These are phyloP conservation scores for Synaphobranchus kaupii DNA, from an alignment of 2,797 vertebrate genomes.

Conservation along the genomic window DNA sequence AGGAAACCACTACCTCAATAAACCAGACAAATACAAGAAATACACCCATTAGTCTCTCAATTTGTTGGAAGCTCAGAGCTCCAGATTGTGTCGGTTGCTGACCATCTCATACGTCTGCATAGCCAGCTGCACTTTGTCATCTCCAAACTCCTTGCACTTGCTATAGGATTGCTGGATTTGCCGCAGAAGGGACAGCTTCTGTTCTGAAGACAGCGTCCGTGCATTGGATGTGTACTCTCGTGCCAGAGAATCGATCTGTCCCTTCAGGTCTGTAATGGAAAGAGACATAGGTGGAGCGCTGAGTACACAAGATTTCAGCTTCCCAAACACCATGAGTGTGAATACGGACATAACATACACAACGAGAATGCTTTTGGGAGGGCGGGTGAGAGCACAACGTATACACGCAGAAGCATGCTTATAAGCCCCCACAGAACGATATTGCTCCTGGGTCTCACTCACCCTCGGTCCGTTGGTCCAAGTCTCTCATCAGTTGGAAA, in stretches of 20 bases:
- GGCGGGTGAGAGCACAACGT: not conserved
- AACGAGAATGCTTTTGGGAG: not conserved
- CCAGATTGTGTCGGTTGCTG: slow-evolving; percentile 49
- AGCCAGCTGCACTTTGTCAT: slow-evolving; percentile 97
- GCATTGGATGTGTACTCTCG: slow-evolving; percentile 93
- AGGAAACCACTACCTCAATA: not conserved
- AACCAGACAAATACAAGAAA: not conserved
- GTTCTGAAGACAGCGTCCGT: slow-evolving; percentile 86
- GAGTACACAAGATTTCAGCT: not conserved
- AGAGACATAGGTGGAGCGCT: not conserved
- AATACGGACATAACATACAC: not conserved
- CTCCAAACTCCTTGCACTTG: slow-evolving; percentile 97
- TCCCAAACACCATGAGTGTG: not conserved
- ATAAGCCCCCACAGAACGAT: not conserved
- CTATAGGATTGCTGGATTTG: slow-evolving; percentile 95
- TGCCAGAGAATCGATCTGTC: slow-evolving; percentile 91
- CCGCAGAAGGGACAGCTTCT: slow-evolving; percentile 90
- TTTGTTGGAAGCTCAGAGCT: not conserved
- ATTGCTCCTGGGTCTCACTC: slow-evolving; percentile 38
- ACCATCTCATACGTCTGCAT: slow-evolving; percentile 99
- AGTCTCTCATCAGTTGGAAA: slow-evolving; percentile 96
- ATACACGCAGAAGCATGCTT: not conserved
- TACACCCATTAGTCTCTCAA: not conserved
- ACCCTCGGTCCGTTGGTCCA: slow-evolving; percentile 98
- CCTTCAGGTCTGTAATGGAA: slow-evolving; percentile 85